Evolutionary conservation across 2,888 invertebrate genomes (phyloP).

Genomic region (Trichopoda pennipes): DNA sequence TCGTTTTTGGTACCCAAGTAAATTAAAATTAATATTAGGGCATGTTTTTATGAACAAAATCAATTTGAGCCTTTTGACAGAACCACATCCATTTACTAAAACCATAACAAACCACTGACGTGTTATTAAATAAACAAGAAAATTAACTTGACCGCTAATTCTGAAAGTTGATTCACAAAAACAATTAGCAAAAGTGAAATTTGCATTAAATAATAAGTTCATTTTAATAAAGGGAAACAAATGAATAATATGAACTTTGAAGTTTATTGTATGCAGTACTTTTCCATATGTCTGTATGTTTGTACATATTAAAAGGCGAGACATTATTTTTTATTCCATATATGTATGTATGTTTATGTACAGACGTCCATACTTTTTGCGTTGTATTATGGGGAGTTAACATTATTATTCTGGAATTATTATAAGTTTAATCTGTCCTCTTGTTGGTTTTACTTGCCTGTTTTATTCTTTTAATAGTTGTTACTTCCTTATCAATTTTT

Average conservation of each 20-base stretch:
- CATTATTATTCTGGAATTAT: background rate
- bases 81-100: no score
- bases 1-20: no score
- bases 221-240: background rate
- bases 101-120: no score
- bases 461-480: background rate
- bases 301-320: no score
- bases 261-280: background rate
- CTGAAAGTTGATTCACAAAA: background rate
- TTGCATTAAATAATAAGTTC: background rate
- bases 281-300: background rate
- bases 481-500: background rate
- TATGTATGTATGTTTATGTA: background rate
- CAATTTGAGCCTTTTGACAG: no score
- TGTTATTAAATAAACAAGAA: no score
- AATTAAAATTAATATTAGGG: no score
- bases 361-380: no score
- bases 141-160: no score
- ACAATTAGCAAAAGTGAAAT: background rate
- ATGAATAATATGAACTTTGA: background rate
- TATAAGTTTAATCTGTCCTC: background rate
- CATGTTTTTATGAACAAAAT: no score
- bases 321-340: background rate
- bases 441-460: background rate
- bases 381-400: conserved; percentile 22